These are phyloP conservation scores for Tryphoninae sp. DNA, from an alignment of 2,888 invertebrate species.

Conservation along the genomic window DNA sequence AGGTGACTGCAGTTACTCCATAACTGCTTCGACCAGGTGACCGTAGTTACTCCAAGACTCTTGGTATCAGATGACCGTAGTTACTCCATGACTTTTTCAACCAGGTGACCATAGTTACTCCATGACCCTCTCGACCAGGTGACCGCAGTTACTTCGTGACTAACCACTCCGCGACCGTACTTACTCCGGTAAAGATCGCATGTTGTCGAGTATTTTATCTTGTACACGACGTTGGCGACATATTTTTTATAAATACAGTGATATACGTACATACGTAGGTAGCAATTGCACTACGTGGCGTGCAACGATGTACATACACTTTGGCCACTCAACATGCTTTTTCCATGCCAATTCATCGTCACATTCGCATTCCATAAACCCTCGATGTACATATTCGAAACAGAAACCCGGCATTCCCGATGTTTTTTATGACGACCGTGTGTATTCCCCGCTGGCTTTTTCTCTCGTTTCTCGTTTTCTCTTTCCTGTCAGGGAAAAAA, in stretches of 20 bases:
- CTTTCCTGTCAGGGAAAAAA: not conserved
- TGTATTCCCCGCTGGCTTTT: not conserved
- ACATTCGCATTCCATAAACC: constrained; percentile 14
- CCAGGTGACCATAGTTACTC: no score
- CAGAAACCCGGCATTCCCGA: constrained; percentile 20
- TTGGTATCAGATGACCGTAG: no score
- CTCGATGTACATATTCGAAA: constrained; percentile 16
- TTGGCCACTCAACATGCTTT: not conserved
- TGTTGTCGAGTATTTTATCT: not conserved
- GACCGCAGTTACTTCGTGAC: not conserved
- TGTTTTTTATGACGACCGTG: constrained; percentile 9
- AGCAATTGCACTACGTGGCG: no score
- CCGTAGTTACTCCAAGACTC: no score
- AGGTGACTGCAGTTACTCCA: no score
- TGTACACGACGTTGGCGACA: no score
- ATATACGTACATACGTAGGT: not conserved
- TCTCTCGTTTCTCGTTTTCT: not conserved
- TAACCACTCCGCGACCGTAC: constrained; percentile 36
- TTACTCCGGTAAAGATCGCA: constrained; percentile 8
- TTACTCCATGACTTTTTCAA: no score
- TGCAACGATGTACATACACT: constrained; percentile 9
- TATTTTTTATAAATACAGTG: not conserved
- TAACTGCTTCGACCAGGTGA: no score
- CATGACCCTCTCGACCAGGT: no score
- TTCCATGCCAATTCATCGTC: constrained; percentile 24